Base-by-base conservation (phyloP, 2,888 invertebrate species). In the Patella depressa region DNA sequence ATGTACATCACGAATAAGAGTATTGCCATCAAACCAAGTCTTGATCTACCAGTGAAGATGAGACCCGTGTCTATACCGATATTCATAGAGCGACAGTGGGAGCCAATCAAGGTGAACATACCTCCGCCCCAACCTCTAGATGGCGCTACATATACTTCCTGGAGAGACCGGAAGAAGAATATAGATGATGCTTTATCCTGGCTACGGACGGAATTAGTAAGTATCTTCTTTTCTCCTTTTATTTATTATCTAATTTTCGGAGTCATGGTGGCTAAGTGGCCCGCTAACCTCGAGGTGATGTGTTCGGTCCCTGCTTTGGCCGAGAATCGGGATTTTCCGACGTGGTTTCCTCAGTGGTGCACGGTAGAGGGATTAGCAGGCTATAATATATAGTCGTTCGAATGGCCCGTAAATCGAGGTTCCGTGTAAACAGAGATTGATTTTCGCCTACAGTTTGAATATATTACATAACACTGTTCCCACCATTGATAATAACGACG, bases 191-290 rank as follows among this genome's bases (percentile, higher is more conserved):
- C 86, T 0, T 73, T 89, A 54, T 84, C 79, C 12, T 88, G 87
- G 88, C 73, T 89, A 19, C 78, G 83, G 75, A 80, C 79, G 9
- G 87, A 88, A 80, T 77, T 89, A 81, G 88, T 89, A 80, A 82
- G 87, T 83, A 65, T 70, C 24, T 3, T 15, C 15, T 74, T 2
- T 4, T 2, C 11, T 4, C 3, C 12, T 65, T 65, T 24, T 65
- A 19, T 65, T 65, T 45, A 9, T 45, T 9, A 9, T 45, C 7
- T 4, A 34, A 5, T 4, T 9, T 45, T 45, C 9, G 45, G 9
- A 7, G 7, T 5, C 34, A 5, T 0, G 34, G 34, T 34, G 0
- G 5, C 45, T 45, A 0, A 9, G 45, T 45, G 45, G 0, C 34
- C 5, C 34, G 34, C 5, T 45, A 45, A 7, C 34, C 34, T 45